Evolutionary conservation across 2,113 vertebrate species (phyloP), one percentile per base, ranked within the genome.

Genomic region (Labeo catla): DNA sequence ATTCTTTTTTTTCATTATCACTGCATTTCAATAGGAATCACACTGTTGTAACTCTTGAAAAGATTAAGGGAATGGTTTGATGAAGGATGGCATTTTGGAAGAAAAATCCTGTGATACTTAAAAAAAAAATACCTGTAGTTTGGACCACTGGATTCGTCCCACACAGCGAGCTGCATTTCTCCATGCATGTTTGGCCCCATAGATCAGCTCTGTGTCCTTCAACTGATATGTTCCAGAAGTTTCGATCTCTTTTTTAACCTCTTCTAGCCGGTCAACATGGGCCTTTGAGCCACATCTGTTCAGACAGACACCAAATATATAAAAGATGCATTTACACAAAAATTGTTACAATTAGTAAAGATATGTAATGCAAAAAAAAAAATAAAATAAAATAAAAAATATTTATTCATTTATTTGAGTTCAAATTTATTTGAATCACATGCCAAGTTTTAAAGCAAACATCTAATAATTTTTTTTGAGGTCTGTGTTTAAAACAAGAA

Each of bases 61-160:
- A 45, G 36, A 19, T 9, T 13, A 43, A 9, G 61, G 21, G 16
- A 23, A 11, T 50, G 11, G 77, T 65, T 65, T 39, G 47, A 52
- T 36, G 52, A 43, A 39, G 54, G 8, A 43, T 34, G 9, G 54
- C 77, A 1, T 7, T 80, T 39, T n/a, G 52, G 36, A 54, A 77
- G 4, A 9, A 21, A 54, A 39, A 23, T 52, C 12, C 16, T 34
- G 13, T 4, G 10, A 39, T 34, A 34, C 2, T 19, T 21, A 59
- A 8, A 57, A 59, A 0, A 76, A 1, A 19, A 76, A 28, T 52
- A 98, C 98, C 97, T 99, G 98, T 66, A 99, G 94, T 92, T 99
- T 99, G 91, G 98, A 99, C 98, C 98, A 99, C 93, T 99, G 98
- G 90, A 99, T 99, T 91, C 98, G 95, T 83, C 98, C 98, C 0